Evolutionary conservation across 2,113 vertebrate genomes (phyloP).

Genomic region (Petroica traversi): DNA sequence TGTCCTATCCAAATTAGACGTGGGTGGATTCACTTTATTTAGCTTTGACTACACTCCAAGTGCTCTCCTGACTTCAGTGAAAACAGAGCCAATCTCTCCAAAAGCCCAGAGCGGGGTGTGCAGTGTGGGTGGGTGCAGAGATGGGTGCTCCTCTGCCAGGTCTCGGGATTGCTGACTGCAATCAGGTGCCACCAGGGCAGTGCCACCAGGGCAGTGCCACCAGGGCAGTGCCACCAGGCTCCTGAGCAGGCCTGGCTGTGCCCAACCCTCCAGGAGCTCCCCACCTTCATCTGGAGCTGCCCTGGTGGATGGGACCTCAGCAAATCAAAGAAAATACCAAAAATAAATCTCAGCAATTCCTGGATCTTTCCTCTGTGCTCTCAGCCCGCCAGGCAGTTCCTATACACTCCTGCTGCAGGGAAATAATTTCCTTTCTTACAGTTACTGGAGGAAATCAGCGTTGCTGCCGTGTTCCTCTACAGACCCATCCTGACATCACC

Average conservation of each 20-base stretch:
- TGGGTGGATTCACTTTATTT: neutral
- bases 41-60: neutral
- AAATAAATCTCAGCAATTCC: neutral
- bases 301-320: neutral
- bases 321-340: neutral
- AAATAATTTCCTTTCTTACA: neutral
- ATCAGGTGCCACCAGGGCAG: fast-evolving
- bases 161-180: fast-evolving
- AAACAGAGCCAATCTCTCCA: neutral
- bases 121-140: neutral
- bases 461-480: neutral
- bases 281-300: neutral
- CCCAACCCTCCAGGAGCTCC: neutral
- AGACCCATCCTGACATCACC: neutral
- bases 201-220: fast-evolving
- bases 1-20: neutral
- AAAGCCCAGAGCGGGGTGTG: neutral
- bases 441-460: neutral
- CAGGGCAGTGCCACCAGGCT: fast-evolving
- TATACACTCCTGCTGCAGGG: neutral
- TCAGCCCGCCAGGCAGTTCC: neutral
- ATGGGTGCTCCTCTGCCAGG: neutral
- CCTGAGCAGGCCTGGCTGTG: neutral
- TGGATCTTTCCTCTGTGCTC: neutral
- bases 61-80: neutral